phyloP scores from a whole-genome alignment of 1,140 invertebrate species.

The Drosophila kanapiae region DNA sequence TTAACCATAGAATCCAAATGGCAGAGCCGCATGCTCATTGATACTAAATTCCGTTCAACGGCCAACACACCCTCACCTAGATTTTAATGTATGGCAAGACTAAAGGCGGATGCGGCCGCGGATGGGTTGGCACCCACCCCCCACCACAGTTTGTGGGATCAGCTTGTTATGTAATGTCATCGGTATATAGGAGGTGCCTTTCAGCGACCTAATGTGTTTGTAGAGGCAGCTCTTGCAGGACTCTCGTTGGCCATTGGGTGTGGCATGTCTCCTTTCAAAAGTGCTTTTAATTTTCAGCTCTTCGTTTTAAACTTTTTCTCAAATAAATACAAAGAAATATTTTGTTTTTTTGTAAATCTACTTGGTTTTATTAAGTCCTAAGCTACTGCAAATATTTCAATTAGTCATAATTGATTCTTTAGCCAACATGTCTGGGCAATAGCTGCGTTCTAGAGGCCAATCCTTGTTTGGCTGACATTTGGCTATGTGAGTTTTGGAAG shows the following conservation, averaged over 20 bases:
- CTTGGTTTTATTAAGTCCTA: neutral
- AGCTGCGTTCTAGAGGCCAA: conserved; percentile 46
- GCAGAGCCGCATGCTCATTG: conserved; percentile 59
- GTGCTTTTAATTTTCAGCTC: neutral
- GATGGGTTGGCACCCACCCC: conserved; percentile 41
- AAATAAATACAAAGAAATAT: neutral
- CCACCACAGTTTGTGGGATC: conserved; percentile 29
- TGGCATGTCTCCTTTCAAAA: neutral
- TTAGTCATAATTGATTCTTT: conserved; percentile 44
- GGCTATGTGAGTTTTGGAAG: conserved; percentile 35
- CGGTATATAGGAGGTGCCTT: conserved; percentile 37
- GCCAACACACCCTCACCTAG: conserved; percentile 64
- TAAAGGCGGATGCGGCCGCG: conserved; percentile 31
- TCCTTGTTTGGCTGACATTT: conserved; percentile 74
- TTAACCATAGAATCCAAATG: conserved; percentile 46
- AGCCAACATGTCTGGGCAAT: conserved; percentile 33
- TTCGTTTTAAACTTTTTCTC: neutral
- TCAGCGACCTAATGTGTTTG: conserved; percentile 3
- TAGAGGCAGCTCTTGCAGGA: neutral
- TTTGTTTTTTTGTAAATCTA: conserved; percentile 1
- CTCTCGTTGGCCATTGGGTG: neutral
- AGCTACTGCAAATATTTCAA: conserved; percentile 49
- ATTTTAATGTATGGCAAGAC: conserved; percentile 62
- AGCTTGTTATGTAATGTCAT: conserved; percentile 42
- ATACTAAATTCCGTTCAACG: conserved; percentile 55